These are phyloP conservation scores for Heteromurus nitidus DNA, from an alignment of 2,888 invertebrate genomes.

Conservation along the genomic window DNA sequence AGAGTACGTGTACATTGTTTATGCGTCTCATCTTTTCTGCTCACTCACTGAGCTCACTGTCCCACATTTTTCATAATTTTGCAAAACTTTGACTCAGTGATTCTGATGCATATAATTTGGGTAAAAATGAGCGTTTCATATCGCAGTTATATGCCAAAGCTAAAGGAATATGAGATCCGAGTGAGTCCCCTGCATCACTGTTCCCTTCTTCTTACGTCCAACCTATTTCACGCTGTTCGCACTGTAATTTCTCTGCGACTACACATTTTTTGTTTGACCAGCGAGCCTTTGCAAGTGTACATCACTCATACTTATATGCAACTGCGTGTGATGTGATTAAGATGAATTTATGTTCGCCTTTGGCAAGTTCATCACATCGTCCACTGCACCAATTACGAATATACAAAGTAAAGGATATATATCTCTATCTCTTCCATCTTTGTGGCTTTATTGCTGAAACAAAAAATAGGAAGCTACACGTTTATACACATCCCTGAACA, in stretches of 20 bases:
- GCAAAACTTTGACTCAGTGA: conserved; percentile 12
- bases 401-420: background rate
- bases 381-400: background rate
- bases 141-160: too few species aligned
- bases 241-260: conserved; percentile 26
- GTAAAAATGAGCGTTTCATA: background rate
- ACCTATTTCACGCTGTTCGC: conserved; percentile 58
- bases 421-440: too few species aligned
- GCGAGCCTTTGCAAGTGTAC: background rate
- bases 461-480: too few species aligned
- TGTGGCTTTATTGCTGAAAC: too few species aligned
- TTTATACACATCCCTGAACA: too few species aligned
- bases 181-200: background rate
- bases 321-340: background rate
- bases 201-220: conserved; percentile 1
- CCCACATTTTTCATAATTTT: conserved; percentile 49
- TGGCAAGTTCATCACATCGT: conserved; percentile 35
- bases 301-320: background rate
- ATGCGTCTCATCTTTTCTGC: background rate
- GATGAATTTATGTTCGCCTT: conserved; percentile 32
- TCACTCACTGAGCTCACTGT: background rate
- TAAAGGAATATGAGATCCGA: too few species aligned
- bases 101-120: conserved; percentile 9
- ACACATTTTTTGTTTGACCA: background rate
- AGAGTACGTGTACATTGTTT: background rate